Evolutionary conservation across 2,113 vertebrate genomes (phyloP).

Genomic region (Forbesichthys agassizii): DNA sequence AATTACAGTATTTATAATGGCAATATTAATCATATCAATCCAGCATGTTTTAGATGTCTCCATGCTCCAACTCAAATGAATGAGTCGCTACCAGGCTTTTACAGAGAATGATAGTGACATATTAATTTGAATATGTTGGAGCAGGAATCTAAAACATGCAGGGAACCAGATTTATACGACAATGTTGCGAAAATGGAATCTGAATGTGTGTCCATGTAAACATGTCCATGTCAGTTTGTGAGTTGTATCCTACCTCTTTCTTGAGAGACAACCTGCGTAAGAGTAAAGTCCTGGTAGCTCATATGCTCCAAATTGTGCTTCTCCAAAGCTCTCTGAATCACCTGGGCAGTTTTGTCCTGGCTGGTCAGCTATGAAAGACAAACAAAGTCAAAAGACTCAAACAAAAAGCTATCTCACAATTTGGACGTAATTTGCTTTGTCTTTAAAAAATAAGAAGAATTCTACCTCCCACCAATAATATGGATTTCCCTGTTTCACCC

Average conservation of each 20-base stretch:
- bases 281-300: conserved; percentile 73
- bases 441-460: background rate
- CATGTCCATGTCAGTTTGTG: too few relatives aligned
- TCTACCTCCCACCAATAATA: background rate
- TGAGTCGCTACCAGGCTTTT: too few relatives aligned
- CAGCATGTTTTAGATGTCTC: too few relatives aligned
- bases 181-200: too few relatives aligned
- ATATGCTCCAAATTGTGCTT: conserved; percentile 80
- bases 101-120: too few relatives aligned
- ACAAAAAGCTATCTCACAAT: background rate
- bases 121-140: too few relatives aligned
- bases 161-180: too few relatives aligned
- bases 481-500: background rate
- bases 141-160: too few relatives aligned
- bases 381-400: background rate
- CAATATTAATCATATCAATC: too few relatives aligned
- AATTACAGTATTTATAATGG: too few relatives aligned
- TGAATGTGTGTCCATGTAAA: too few relatives aligned
- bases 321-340: conserved; percentile 80
- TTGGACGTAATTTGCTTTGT: background rate
- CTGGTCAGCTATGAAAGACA: conserved; percentile 78
- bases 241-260: conserved; percentile 74
- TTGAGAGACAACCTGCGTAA: conserved; percentile 79
- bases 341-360: conserved; percentile 83
- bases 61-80: too few relatives aligned